Evolutionary conservation across 2,888 invertebrate genomes (phyloP), one percentile per base, ranked within the genome.

Genomic region (Toxonevra muliebris): DNA sequence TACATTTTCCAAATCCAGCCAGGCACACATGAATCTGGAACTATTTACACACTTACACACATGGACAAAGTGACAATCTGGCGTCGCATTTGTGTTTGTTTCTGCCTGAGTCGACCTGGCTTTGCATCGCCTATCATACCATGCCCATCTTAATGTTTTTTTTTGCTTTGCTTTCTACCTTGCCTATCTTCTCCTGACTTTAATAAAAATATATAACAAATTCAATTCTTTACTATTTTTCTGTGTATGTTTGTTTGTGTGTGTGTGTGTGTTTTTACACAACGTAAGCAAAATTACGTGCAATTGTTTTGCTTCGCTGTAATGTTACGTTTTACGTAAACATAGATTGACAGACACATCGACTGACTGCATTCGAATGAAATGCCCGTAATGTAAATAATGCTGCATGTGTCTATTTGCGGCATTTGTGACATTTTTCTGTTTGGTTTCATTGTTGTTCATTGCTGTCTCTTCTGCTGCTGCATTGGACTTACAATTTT

Each of bases 201-300:
- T 30, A 30, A 30, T 30, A 30, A 50, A 66, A 66, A 58, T 53
- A 10, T n/a, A 61, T 57, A 42, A 54, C 55, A 15, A 42, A 57
- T 50, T 64, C 19, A 30, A 30, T 30, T 30, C 30, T 30, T 30
- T 30, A 7, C 30, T 30, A 30, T 65, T 59, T 55, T 61, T 54
- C 52, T 13, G 53, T 19, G 19, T n/a, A n/a, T n/a, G n/a, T n/a
- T n/a, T n/a, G 52, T 30, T n/a, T n/a, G n/a, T 66, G 52, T 68
- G 76, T 74, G 73, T 73, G 73, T 76, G 73, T 66, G 71, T 75
- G 75, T 4, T 30, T 30, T 30, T 30, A 30, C 30, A 30, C 30
- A 70, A 74, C 78, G 80, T 78, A 76, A 76, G 78, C 79, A 79
- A 75, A 80, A 80, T 77, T 80, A 79, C 79, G 79, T 81, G 81